Conservation (phyloP, 2,113 vertebrate species). For the Pelvicachromis taeniatus region DNA sequence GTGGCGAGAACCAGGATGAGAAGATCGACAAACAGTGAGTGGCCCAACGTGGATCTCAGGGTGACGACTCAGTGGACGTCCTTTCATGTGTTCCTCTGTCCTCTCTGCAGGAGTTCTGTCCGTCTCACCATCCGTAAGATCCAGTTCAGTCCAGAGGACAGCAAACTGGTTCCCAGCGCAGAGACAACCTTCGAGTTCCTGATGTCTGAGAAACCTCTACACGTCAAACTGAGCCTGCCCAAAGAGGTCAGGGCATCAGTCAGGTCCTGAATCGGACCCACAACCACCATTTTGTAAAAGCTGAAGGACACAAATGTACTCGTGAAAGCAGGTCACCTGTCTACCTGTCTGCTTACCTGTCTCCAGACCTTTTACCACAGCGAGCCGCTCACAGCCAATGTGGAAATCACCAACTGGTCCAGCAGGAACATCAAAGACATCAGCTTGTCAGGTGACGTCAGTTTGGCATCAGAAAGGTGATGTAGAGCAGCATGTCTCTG, state of each 20-base stretch:
- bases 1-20: conserved; percentile 77
- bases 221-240: conserved; percentile 78
- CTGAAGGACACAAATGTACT: not conserved
- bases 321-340: not conserved
- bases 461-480: not conserved
- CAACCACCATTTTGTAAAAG: not conserved
- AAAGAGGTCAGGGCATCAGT: conserved; percentile 77
- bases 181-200: conserved; percentile 90
- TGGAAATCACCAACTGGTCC: conserved; percentile 87
- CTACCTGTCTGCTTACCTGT: conserved; percentile 15
- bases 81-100: not conserved
- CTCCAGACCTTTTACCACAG: conserved; percentile 86
- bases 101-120: conserved; percentile 77
- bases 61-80: rapidly evolving
- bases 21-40: conserved; percentile 82
- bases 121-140: conserved; percentile 88
- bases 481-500: not conserved
- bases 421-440: conserved; percentile 88
- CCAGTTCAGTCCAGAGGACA: conserved; percentile 78
- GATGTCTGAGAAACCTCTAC: conserved; percentile 87
- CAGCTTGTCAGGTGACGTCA: conserved; percentile 77
- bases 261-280: not conserved
- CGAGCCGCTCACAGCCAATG: conserved; percentile 79
- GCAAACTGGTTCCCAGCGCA: conserved; percentile 65
- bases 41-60: not conserved